Percentiles rank a stretch among this genome's conserved stretches.
Conservation (phyloP, 2,888 invertebrate species). For the Campoplex nolae region DNA sequence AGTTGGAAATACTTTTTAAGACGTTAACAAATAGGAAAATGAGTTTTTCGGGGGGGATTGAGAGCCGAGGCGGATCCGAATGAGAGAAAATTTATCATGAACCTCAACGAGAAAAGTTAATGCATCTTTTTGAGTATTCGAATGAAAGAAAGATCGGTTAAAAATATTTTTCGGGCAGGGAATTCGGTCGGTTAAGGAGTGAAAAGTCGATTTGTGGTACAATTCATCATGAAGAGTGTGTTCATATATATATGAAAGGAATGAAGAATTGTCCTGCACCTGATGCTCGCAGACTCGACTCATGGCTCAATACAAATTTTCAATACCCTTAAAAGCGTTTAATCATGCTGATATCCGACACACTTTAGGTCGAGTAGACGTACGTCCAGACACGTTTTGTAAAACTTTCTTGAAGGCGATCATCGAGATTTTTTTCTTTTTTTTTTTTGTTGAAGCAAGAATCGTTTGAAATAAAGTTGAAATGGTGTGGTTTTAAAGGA, state of each 20-base stretch:
- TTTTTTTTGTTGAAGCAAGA: not conserved
- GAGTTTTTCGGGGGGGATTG: not conserved
- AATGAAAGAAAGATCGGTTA: slow-evolving; percentile 14
- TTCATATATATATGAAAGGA: not conserved
- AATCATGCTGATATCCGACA: slow-evolving; percentile 55
- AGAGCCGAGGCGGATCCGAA: not conserved
- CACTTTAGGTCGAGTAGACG: slow-evolving; percentile 8
- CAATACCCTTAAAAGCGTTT: slow-evolving; percentile 53
- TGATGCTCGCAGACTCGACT: slow-evolving; percentile 20
- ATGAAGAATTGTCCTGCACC: slow-evolving; percentile 21
- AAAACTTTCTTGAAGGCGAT: not conserved
- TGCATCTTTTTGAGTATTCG: slow-evolving; percentile 24
- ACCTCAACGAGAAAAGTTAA: slow-evolving; percentile 20
- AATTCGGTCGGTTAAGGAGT: slow-evolving; percentile 5
- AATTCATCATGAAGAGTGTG: slow-evolving; percentile 38
- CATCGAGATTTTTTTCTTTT: slow-evolving; percentile 27
- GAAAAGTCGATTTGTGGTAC: slow-evolving; percentile 26
- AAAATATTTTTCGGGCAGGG: slow-evolving; percentile 6
- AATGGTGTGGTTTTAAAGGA: not conserved
- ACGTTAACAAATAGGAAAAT: not conserved
- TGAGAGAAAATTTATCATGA: slow-evolving; percentile 20
- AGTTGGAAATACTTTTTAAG: not conserved
- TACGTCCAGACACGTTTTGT: not conserved
- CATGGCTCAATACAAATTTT: slow-evolving; percentile 44
- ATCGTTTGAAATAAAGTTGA: not conserved